Evolutionary conservation across 2,888 invertebrate species (phyloP).

Genomic region (Gymnocheta viridis): DNA sequence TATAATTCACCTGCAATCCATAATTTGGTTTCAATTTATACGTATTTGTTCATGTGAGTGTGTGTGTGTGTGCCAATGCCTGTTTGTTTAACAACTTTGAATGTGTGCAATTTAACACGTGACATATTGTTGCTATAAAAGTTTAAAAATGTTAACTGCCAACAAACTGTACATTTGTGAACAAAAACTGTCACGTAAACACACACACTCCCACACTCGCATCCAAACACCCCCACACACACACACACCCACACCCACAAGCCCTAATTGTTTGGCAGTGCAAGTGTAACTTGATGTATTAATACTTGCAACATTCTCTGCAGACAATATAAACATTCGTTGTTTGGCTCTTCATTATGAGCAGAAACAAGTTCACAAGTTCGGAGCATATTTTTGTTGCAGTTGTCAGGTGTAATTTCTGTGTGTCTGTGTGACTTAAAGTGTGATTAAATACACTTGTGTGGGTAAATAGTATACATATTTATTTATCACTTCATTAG

Average conservation of each 20-base stretch:
- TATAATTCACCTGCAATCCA: not conserved
- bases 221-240: not conserved
- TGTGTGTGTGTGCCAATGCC: not conserved
- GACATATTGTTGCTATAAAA: slow-evolving; percentile 51
- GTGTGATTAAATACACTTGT: slow-evolving; percentile 31
- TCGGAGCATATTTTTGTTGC: not conserved
- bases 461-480: slow-evolving; percentile 36
- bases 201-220: not conserved
- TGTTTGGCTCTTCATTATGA: not conserved
- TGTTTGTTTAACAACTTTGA: not conserved
- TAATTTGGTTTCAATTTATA: slow-evolving; percentile 15
- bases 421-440: not conserved
- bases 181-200: not conserved
- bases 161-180: not conserved
- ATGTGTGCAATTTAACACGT: slow-evolving; percentile 54
- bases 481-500: slow-evolving; percentile 62
- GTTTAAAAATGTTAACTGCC: slow-evolving; percentile 54
- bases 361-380: not conserved
- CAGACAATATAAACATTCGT: not conserved
- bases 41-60: not conserved
- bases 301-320: not conserved
- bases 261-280: not conserved
- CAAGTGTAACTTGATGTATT: slow-evolving; percentile 6
- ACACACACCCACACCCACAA: not conserved
- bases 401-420: slow-evolving; percentile 5